phyloP scores from a whole-genome alignment of 2,113 vertebrate genomes.

The Crotalus viridis region DNA sequence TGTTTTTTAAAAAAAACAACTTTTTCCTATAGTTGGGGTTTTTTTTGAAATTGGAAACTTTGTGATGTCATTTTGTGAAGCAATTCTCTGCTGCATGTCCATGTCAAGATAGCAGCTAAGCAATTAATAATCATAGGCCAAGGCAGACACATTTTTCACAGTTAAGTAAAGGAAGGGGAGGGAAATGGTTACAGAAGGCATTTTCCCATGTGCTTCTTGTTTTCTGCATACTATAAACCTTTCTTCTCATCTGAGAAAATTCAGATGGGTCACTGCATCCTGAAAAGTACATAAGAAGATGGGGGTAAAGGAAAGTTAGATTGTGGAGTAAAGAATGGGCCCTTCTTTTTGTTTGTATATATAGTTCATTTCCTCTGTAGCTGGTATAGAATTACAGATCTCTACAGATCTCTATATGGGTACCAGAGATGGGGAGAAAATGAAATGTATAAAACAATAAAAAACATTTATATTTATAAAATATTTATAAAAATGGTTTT shows the following conservation, averaged over 20 bases:
- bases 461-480: constrained; percentile 1
- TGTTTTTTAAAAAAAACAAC: constrained; percentile 13
- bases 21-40: neutral
- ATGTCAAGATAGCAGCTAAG: constrained; percentile 29
- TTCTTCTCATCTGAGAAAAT: constrained; percentile 66
- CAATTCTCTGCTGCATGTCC: constrained; percentile 12
- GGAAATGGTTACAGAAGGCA: constrained; percentile 69
- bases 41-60: constrained; percentile 28
- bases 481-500: constrained; percentile 1
- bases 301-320: constrained; percentile 34
- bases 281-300: constrained; percentile 59
- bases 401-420: constrained; percentile 6
- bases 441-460: constrained; percentile 13
- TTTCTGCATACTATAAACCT: constrained; percentile 69
- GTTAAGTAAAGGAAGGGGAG: constrained; percentile 63
- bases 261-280: constrained; percentile 64
- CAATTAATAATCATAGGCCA: constrained; percentile 35
- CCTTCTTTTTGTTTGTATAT: constrained; percentile 51
- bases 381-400: constrained; percentile 21
- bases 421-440: neutral
- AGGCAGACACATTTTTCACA: constrained; percentile 34
- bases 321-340: constrained; percentile 46
- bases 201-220: constrained; percentile 78
- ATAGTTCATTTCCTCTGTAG: constrained; percentile 51
- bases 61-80: constrained; percentile 29